These are phyloP conservation scores for Micropoecilia bifurca DNA, from an alignment of 2,797 vertebrate genomes.

Conservation along the genomic window DNA sequence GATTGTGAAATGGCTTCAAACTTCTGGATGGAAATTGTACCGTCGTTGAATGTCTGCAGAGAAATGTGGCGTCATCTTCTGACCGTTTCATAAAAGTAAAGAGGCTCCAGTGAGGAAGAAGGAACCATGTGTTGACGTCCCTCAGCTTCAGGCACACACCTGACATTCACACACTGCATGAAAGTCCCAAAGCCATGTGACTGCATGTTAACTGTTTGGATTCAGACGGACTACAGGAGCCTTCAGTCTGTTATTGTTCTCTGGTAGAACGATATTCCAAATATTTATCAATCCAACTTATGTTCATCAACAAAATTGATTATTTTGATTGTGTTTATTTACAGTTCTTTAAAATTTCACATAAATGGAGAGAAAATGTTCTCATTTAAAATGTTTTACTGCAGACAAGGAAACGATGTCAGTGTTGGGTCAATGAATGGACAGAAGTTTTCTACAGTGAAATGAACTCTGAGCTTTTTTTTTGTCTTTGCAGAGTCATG, in stretches of 20 bases:
- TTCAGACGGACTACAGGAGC: background rate
- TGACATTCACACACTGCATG: no score
- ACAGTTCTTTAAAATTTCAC: background rate
- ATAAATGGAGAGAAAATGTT: background rate
- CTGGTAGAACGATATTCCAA: background rate
- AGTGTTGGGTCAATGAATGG: background rate
- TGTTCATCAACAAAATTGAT: background rate
- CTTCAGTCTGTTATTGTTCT: background rate
- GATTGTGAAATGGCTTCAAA: no score
- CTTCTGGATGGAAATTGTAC: no score
- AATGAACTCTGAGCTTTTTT: background rate
- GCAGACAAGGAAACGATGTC: background rate
- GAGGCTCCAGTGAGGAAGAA: no score
- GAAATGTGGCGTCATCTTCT: no score
- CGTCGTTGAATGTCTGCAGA: no score
- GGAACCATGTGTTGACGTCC: no score
- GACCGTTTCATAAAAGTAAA: no score
- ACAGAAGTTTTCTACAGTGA: background rate
- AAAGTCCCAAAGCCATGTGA: no score
- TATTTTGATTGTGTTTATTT: background rate
- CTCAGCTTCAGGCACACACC: no score
- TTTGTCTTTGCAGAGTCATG: background rate
- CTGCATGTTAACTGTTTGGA: no score
- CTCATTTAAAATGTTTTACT: background rate
- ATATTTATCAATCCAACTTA: background rate